These are phyloP conservation scores for Meandrusa payeni DNA, from an alignment of 2,888 invertebrate species.

Conservation along the genomic window DNA sequence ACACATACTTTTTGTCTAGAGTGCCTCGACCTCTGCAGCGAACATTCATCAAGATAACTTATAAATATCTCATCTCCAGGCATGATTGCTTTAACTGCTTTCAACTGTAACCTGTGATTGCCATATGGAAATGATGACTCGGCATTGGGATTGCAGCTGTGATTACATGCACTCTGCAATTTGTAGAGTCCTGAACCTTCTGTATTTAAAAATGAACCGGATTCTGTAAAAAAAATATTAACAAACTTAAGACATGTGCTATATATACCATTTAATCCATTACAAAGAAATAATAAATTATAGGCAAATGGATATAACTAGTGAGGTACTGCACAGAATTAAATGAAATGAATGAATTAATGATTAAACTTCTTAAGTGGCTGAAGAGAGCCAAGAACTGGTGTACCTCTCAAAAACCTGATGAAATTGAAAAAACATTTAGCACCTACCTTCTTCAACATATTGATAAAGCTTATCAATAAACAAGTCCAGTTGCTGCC, in stretches of 20 bases:
- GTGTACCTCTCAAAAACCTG: too few relatives aligned
- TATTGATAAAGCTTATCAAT: conserved; percentile 92
- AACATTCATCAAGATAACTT: conserved; percentile 94
- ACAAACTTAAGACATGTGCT: too few relatives aligned
- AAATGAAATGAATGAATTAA: too few relatives aligned
- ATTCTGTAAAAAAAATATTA: conserved; percentile 51
- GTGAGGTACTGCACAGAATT: too few relatives aligned
- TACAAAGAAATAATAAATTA: too few relatives aligned
- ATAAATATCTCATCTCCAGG: conserved; percentile 94
- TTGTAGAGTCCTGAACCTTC: conserved; percentile 95
- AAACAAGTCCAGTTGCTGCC: conserved; percentile 84
- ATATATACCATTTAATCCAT: too few relatives aligned
- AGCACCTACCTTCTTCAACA: conserved; percentile 88
- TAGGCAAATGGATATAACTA: too few relatives aligned
- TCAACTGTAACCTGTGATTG: conserved; percentile 87
- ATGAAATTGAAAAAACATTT: too few relatives aligned
- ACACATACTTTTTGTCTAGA: conserved; percentile 89
- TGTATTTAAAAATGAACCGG: conserved; percentile 92
- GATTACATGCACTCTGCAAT: conserved; percentile 94
- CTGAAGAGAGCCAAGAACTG: too few relatives aligned
- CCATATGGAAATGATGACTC: conserved; percentile 91
- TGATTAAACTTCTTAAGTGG: too few relatives aligned
- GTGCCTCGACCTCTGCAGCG: conserved; percentile 89
- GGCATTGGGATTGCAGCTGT: conserved; percentile 95
- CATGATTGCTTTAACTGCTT: conserved; percentile 86